phyloP scores from a whole-genome alignment of 2,888 invertebrate species.

The Lycocerus yunnanus region DNA sequence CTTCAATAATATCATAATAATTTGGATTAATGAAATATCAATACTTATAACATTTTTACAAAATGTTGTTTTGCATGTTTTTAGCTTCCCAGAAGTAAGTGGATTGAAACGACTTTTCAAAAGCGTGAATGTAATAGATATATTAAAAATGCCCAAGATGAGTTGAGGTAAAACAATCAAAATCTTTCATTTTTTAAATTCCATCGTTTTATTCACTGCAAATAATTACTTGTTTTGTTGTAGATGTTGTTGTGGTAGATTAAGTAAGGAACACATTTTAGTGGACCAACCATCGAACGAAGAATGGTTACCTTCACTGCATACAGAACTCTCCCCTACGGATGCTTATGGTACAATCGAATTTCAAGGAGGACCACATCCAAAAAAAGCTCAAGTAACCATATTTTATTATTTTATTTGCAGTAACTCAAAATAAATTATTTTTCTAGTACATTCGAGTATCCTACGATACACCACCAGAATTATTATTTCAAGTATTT shows the following conservation, averaged over 20 bases:
- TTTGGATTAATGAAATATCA: no score
- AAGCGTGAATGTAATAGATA: neutral
- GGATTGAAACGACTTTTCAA: neutral
- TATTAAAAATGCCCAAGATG: neutral
- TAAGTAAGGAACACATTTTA: constrained; percentile 66
- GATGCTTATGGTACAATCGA: constrained; percentile 98
- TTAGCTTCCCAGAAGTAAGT: neutral
- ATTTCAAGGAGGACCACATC: constrained; percentile 97
- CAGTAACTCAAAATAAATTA: neutral
- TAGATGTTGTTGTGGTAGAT: constrained; percentile 91
- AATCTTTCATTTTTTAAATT: neutral
- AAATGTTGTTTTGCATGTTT: neutral
- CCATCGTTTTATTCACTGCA: neutral
- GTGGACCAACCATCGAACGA: constrained; percentile 61
- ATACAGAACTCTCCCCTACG: constrained; percentile 88
- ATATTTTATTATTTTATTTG: neutral
- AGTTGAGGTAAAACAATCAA: neutral
- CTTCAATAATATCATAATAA: neutral
- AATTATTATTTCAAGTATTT: constrained; percentile 89
- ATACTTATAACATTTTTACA: no score
- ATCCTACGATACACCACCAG: constrained; percentile 93
- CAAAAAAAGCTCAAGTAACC: constrained; percentile 91
- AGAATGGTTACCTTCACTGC: constrained; percentile 83
- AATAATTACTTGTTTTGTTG: constrained; percentile 39
- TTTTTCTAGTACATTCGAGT: constrained; percentile 87